These are phyloP conservation scores for Drosophila kambysellisi DNA, from an alignment of 2,888 invertebrate species.

Conservation along the genomic window DNA sequence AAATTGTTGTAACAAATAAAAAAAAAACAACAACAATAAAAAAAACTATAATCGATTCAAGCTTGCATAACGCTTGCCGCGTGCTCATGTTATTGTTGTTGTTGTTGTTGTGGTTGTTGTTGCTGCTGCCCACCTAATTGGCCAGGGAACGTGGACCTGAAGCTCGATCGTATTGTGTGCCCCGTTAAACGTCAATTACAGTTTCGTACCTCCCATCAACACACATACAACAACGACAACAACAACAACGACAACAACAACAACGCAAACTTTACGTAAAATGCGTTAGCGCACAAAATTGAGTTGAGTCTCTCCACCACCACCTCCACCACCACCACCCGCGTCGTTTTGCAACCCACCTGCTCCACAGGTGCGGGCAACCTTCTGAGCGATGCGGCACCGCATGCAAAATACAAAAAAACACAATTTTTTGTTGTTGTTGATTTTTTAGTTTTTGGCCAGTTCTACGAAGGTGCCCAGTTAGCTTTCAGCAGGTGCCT, in stretches of 20 bases:
- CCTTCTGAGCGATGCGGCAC: conserved; percentile 63
- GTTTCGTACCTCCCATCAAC: conserved; percentile 25
- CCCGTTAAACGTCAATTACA: conserved; percentile 50
- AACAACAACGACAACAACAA: background rate
- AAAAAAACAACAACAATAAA: background rate
- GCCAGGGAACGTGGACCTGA: conserved; percentile 34
- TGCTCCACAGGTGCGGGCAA: conserved; percentile 28
- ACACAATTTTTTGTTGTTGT: background rate
- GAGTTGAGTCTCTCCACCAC: background rate
- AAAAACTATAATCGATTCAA: conserved; percentile 50
- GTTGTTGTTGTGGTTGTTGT: conserved; percentile 14
- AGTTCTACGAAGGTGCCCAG: conserved; percentile 56
- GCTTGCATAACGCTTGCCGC: conserved; percentile 56
- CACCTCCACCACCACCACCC: background rate
- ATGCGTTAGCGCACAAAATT: conserved; percentile 37
- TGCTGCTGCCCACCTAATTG: conserved; percentile 35
- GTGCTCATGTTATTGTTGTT: conserved; percentile 17
- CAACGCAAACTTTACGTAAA: conserved; percentile 40
- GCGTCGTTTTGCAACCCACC: background rate
- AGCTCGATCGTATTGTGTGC: conserved; percentile 19
- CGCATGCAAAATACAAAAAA: conserved; percentile 65
- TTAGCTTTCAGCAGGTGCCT: conserved; percentile 39
- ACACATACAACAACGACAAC: background rate
- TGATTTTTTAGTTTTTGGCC: conserved; percentile 37
- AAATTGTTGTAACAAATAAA: conserved; percentile 22